Conservation (phyloP, 1,140 invertebrate genomes). For the Drosophila nannoptera region DNA sequence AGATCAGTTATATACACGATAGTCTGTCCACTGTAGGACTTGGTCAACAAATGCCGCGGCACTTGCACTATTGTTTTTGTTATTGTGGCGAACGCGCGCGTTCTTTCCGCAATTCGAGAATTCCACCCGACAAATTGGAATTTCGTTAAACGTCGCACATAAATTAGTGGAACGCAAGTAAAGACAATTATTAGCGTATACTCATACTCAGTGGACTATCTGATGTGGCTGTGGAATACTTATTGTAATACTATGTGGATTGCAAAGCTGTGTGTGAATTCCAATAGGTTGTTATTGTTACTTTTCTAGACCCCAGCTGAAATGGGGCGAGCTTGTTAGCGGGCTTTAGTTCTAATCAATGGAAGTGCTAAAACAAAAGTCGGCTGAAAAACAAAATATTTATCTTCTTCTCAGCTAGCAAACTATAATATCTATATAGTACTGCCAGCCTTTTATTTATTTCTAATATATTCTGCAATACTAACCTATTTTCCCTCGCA, state of each 20-base stretch:
- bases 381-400: neutral
- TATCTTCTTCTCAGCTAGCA: neutral
- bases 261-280: slow-evolving; percentile 27
- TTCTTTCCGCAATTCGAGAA: slow-evolving; percentile 34
- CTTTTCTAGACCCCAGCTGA: slow-evolving; percentile 1
- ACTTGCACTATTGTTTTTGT: slow-evolving; percentile 33
- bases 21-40: slow-evolving; percentile 25
- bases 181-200: slow-evolving; percentile 23
- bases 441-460: too few relatives aligned
- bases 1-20: slow-evolving; percentile 23
- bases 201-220: slow-evolving; percentile 18
- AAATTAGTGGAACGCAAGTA: slow-evolving; percentile 17
- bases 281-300: slow-evolving; percentile 16
- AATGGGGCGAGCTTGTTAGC: slow-evolving; percentile 12
- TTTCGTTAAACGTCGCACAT: slow-evolving; percentile 22
- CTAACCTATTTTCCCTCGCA: too few relatives aligned
- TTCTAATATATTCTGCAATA: too few relatives aligned
- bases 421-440: neutral
- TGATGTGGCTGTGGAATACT: slow-evolving; percentile 7
- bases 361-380: neutral
- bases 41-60: slow-evolving; percentile 42
- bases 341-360: slow-evolving; percentile 2
- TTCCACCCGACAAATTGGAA: slow-evolving; percentile 16
- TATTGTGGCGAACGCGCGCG: slow-evolving; percentile 26
- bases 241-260: slow-evolving; percentile 13